These are phyloP conservation scores for Scylla paramamosain DNA, from an alignment of 1,140 invertebrate species.

Conservation along the genomic window DNA sequence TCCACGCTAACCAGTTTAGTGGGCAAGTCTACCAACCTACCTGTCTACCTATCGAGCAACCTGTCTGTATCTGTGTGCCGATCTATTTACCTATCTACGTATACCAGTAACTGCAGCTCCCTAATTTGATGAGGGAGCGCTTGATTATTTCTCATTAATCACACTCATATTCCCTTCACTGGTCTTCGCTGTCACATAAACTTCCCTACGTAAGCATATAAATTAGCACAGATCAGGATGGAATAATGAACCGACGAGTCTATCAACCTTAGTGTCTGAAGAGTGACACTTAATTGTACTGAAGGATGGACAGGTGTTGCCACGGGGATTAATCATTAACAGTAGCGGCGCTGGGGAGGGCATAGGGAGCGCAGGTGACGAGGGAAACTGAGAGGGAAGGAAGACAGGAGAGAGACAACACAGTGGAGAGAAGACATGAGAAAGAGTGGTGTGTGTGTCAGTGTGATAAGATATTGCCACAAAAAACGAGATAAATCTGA, in stretches of 20 bases:
- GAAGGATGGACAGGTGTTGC: not conserved
- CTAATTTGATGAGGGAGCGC: no score
- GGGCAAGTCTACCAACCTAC: no score
- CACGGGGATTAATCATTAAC: not conserved
- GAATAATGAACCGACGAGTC: not conserved
- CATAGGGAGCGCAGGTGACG: not conserved
- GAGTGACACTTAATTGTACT: not conserved
- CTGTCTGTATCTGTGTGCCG: no score
- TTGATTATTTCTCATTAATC: no score
- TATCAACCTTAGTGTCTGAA: not conserved
- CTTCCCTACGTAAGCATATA: no score
- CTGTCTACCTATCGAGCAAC: no score
- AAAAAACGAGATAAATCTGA: no score
- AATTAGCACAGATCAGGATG: not conserved
- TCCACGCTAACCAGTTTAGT: not conserved
- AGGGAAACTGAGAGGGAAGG: not conserved
- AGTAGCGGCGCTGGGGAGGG: not conserved
- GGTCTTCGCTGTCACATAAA: no score
- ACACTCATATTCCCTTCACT: no score
- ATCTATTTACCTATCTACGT: no score
- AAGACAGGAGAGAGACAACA: not conserved
- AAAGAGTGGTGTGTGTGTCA: not conserved
- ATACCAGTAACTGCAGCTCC: no score
- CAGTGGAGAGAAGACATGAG: not conserved
- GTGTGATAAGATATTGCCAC: no score